phyloP scores from a whole-genome alignment of 2,888 invertebrate genomes.

The Mimas tiliae region DNA sequence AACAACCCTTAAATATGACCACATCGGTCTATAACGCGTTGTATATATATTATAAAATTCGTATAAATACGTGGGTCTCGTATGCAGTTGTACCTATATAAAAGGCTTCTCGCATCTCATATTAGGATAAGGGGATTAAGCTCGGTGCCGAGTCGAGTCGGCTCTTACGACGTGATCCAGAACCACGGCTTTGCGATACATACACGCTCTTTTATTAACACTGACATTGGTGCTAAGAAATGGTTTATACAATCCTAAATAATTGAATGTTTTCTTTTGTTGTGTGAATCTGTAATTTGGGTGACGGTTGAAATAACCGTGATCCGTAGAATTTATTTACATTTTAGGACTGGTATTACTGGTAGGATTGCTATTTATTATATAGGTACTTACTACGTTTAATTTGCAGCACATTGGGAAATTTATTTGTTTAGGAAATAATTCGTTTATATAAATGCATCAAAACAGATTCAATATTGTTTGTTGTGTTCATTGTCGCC shows the following conservation, averaged over 20 bases:
- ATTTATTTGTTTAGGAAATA: no score
- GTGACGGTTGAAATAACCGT: not conserved
- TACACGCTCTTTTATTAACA: conserved; percentile 42
- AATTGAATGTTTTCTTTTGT: not conserved
- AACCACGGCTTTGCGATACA: conserved; percentile 31
- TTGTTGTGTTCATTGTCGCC: no score
- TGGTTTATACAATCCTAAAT: not conserved
- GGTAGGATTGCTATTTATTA: no score
- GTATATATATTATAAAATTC: no score
- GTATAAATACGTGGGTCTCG: not conserved
- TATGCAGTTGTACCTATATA: conserved; percentile 45
- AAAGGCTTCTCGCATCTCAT: conserved; percentile 65
- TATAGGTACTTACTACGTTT: no score
- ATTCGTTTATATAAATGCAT: no score
- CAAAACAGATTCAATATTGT: no score
- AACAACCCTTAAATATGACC: no score
- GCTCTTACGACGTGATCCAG: conserved; percentile 39
- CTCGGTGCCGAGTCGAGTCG: conserved; percentile 54
- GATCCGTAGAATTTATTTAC: not conserved
- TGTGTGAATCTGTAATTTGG: not conserved
- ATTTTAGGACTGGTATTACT: no score
- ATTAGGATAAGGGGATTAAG: conserved; percentile 72
- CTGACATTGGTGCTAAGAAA: conserved; percentile 35
- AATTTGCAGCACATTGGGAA: no score
- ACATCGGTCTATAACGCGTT: no score